A percentile compares a stretch with the other conserved stretches of the same genome.
These are phyloP conservation scores for Neodontobutis hainanensis DNA, from an alignment of 2,113 vertebrate genomes.

Conservation along the genomic window DNA sequence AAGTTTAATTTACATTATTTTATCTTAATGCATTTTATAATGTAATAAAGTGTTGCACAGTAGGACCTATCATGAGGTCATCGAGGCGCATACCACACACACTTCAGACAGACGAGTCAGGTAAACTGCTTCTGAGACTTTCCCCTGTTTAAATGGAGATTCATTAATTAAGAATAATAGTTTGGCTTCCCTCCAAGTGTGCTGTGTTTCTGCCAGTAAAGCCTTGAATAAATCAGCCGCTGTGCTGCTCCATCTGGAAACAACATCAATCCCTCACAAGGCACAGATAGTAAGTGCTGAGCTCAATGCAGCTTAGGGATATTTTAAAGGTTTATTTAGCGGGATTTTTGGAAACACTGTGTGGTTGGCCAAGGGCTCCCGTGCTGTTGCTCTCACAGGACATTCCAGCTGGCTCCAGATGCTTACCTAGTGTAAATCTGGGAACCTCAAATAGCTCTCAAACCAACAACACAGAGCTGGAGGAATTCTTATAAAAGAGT, in stretches of 20 bases:
- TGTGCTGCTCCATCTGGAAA: conserved; percentile 52
- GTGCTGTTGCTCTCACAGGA: conserved; percentile 28
- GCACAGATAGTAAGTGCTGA: conserved; percentile 30
- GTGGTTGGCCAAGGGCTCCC: conserved; percentile 20
- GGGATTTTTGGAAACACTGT: conserved; percentile 22
- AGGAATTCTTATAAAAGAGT: conserved; percentile 66
- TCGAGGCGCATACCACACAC: conserved; percentile 21
- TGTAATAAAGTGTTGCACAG: neutral
- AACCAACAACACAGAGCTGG: conserved; percentile 49
- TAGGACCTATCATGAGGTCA: conserved; percentile 12
- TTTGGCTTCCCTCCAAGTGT: conserved; percentile 54
- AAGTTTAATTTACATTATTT: conserved; percentile 42
- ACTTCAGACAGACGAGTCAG: conserved; percentile 22
- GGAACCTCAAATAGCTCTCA: conserved; percentile 68
- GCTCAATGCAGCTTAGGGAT: conserved; percentile 10
- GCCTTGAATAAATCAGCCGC: conserved; percentile 41
- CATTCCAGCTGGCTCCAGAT: conserved; percentile 62
- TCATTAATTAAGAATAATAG: conserved; percentile 64
- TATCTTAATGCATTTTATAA: neutral
- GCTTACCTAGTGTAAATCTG: conserved; percentile 59
- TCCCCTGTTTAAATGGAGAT: conserved; percentile 32
- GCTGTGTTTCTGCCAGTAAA: conserved; percentile 65
- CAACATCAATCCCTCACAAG: conserved; percentile 21
- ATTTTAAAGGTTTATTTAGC: conserved; percentile 43
- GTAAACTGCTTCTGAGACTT: conserved; percentile 43